These are phyloP conservation scores for Andricus grossulariae DNA, from an alignment of 1,140 invertebrate genomes.

Conservation along the genomic window DNA sequence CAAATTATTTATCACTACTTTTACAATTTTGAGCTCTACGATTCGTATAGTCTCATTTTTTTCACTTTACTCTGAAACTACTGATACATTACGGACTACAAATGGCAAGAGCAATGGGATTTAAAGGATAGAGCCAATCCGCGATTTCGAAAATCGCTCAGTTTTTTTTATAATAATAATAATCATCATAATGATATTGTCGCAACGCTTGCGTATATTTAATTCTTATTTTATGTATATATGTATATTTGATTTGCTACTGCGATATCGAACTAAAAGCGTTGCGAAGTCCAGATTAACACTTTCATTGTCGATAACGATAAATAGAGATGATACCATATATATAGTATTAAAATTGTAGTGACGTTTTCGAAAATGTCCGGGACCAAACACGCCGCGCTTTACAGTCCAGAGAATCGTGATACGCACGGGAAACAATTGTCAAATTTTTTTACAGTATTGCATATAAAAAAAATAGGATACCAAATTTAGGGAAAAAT, in stretches of 20 bases:
- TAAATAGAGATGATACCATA: conserved; percentile 16
- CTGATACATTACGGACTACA: conserved; percentile 9
- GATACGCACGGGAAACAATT: not conserved
- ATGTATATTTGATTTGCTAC: conserved; percentile 4
- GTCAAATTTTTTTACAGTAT: conserved; percentile 7
- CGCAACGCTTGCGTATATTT: not conserved
- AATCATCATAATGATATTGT: conserved; percentile 13
- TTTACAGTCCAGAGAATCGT: conserved; percentile 19
- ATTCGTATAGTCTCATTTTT: conserved; percentile 17
- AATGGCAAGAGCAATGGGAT: conserved; percentile 3
- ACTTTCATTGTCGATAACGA: conserved; percentile 20
- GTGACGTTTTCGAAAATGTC: conserved; percentile 12
- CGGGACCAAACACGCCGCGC: conserved; percentile 10
- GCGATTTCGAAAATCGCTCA: not conserved
- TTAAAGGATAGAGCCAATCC: not conserved
- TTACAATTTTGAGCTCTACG: conserved; percentile 6
- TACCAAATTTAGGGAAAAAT: not conserved
- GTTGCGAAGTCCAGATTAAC: conserved; percentile 10
- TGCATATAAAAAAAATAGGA: not conserved
- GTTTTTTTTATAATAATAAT: not conserved
- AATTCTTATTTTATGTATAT: not conserved
- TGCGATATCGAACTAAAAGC: not conserved
- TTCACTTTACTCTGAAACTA: conserved; percentile 7
- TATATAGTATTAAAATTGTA: conserved; percentile 25
- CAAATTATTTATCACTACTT: not conserved